Evolutionary conservation across 2,797 vertebrate genomes (phyloP), one percentile per base, ranked within the genome.

Genomic region (Sebastes kiyomatsui): DNA sequence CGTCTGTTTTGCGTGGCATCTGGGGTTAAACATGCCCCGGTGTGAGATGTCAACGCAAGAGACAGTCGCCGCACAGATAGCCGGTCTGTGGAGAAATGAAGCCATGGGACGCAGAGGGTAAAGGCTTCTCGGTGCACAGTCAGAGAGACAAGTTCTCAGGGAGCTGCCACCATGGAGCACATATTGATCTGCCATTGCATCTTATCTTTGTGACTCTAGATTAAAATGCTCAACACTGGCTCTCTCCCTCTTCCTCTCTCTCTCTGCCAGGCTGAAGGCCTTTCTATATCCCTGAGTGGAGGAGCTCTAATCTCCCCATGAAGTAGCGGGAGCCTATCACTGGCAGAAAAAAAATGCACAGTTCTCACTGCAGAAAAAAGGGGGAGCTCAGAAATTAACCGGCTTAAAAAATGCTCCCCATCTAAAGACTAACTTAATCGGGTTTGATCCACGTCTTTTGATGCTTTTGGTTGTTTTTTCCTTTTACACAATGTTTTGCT

Each of bases 191-290:
- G 90, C 92, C 85, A 89, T 89, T 90, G 88, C 93, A 95, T 96
- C 95, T 96, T 96, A 95, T 96, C 95, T 94, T 87, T 89, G 89
- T 90, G 90, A 94, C 93, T 95, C 91, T 90, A 94, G 93, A 95
- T 95, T 95, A 94, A 94, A 94, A 94, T 91, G 92, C 93, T 94
- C 90, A 89, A 92, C 93, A 90, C 72, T 92, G 88, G 78, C 89
- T 91, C 87, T 78, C 80, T 84, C 79, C 88, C 89, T 80, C 83
- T 25, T 73, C 54, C 86, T 65, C 85, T 68, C 85, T 74, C 83
- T 82, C 85, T 81, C 88, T 92, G 83, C 90, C 87, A 88, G 87
- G 89, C 93, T 95, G 91, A 94, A 95, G 94, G 94, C 94, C 94
- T 95, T 94, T 96, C 93, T 94, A 84, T 93, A 92, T 93, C 90